These are phyloP conservation scores for Parasteatoda lunata DNA, from an alignment of 2,888 invertebrate genomes.

Conservation along the genomic window DNA sequence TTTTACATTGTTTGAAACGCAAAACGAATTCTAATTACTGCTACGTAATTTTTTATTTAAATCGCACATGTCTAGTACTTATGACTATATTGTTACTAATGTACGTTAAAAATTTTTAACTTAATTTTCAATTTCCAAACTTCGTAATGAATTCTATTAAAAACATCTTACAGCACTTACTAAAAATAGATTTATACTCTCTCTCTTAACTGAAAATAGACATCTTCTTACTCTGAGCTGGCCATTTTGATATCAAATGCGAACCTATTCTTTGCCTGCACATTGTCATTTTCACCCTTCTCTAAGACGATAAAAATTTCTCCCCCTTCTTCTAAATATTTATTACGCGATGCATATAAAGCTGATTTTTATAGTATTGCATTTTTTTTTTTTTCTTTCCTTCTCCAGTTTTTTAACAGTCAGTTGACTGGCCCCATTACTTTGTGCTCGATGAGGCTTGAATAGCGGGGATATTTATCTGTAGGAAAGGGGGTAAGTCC, in stretches of 20 bases:
- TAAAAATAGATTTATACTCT: too few relatives aligned
- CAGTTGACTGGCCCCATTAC: conserved; percentile 37
- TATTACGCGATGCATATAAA: conserved; percentile 19
- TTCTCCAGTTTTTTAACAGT: background rate
- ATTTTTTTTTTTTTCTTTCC: background rate
- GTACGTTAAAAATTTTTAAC: too few relatives aligned
- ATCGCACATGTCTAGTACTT: too few relatives aligned
- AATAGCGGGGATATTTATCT: conserved; percentile 1
- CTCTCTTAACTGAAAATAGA: too few relatives aligned
- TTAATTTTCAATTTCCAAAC: too few relatives aligned
- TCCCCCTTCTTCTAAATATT: background rate
- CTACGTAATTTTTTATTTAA: too few relatives aligned
- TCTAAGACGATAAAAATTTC: background rate
- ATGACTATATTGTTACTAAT: too few relatives aligned
- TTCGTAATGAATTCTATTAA: too few relatives aligned
- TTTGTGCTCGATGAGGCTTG: background rate
- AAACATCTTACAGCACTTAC: too few relatives aligned
- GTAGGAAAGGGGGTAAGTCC: conserved; percentile 18
- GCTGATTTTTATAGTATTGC: conserved; percentile 47
- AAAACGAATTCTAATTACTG: too few relatives aligned
- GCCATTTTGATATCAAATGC: background rate
- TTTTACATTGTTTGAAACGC: too few relatives aligned
- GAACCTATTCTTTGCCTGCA: conserved; percentile 1
- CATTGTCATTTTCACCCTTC: background rate
- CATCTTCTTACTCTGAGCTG: background rate